These are phyloP conservation scores for Xenops minutus DNA, from an alignment of 2,797 vertebrate species.

Conservation along the genomic window DNA sequence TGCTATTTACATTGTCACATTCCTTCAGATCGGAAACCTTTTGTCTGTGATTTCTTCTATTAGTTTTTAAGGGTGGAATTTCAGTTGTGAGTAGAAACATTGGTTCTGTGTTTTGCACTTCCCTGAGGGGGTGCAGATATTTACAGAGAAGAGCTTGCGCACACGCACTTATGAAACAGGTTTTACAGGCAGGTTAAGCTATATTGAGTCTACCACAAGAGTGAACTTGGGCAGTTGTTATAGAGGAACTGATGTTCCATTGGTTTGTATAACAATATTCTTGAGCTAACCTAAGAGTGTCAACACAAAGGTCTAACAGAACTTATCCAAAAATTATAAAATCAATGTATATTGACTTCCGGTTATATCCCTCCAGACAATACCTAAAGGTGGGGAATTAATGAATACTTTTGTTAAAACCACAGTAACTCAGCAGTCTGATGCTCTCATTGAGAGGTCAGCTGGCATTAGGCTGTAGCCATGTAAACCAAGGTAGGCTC, in stretches of 20 bases:
- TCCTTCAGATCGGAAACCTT: neutral
- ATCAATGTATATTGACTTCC: neutral
- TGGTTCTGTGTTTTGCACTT: neutral
- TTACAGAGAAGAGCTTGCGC: neutral
- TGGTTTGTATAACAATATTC: neutral
- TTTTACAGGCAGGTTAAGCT: neutral
- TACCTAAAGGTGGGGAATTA: neutral
- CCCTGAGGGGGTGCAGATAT: neutral
- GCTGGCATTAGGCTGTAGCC: neutral
- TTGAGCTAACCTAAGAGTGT: neutral
- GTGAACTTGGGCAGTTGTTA: neutral
- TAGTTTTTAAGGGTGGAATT: neutral
- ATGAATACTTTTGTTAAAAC: neutral
- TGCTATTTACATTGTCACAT: neutral
- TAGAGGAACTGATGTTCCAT: neutral
- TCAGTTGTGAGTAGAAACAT: neutral
- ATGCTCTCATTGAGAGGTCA: neutral
- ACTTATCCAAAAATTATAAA: neutral
- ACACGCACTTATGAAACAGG: neutral
- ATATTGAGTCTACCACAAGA: neutral
- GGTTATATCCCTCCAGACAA: neutral
- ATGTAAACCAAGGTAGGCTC: neutral
- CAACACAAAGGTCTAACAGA: neutral
- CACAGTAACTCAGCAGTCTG: accelerated
- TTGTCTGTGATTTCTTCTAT: neutral